Evolutionary conservation across 2,113 vertebrate species (phyloP), one percentile per base, ranked within the genome.

Genomic region (Megaleporinus macrocephalus): DNA sequence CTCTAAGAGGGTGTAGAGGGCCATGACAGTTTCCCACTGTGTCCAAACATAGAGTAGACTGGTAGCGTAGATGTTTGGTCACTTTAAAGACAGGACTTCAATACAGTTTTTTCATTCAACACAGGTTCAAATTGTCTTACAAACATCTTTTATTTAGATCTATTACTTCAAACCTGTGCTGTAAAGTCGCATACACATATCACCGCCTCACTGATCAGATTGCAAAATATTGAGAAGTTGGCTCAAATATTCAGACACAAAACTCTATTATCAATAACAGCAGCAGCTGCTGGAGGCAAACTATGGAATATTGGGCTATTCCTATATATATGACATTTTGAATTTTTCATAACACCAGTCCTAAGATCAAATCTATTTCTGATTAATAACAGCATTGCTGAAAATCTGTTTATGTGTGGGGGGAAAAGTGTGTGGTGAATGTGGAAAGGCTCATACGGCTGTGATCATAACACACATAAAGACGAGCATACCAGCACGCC

Each of bases 351-450:
- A 71, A 47, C 14, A 29, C 59, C 16, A 18, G 33, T 61, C 53
- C 24, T 29, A 59, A 61, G 5, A 16, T 44, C 26, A 12, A 5
- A 13, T 59, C 15, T 57, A 41, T 79, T 57, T 79, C 70, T 61
- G 24, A 41, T 57, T 5, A 57, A 59, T 53, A 57, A 57, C 29
- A 27, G 11, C 7, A 16, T 59, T 36, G 72, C 20, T 33, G 27
- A 78, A 78, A 66, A 36, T 66, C 24, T 68, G 65, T 33, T 68
- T 68, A n/a, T 20, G 41, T 68, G 12, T 20, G 41, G 22, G 71
- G 22, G 14, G 27, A 47, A 76, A 24, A 22, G 49, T 66, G 22
- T 53, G 51, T 9, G 24, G 26, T n/a, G 76, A 65, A 27, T 51
- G 66, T 68, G 27, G 15, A 78, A 78, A 78, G 63, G 1, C 36